Conservation (phyloP, 2,888 invertebrate species). For the Gari tellinella region DNA sequence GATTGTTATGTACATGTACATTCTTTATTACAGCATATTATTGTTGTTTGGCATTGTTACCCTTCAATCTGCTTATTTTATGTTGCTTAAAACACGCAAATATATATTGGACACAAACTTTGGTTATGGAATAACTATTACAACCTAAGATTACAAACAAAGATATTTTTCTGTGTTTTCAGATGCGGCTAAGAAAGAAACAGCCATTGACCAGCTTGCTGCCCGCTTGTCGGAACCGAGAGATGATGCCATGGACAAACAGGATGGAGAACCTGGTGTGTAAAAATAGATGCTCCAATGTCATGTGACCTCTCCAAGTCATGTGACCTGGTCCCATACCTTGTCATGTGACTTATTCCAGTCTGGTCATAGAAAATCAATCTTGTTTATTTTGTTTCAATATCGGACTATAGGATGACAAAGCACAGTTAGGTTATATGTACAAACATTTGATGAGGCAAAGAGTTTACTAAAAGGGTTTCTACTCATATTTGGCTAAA, state of each 20-base stretch:
- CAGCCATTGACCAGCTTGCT: slow-evolving; percentile 68
- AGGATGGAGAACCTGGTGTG: slow-evolving; percentile 59
- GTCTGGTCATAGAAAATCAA: slow-evolving; percentile 47
- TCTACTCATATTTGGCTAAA: too few species aligned
- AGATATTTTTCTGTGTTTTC: slow-evolving; percentile 37
- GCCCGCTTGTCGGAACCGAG: slow-evolving; percentile 63
- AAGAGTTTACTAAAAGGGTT: too few species aligned
- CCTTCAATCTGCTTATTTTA: too few species aligned
- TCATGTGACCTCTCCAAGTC: slow-evolving; percentile 52
- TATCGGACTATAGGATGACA: background rate
- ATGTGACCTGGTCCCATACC: slow-evolving; percentile 55
- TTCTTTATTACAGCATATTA: too few species aligned
- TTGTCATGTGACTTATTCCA: slow-evolving; percentile 49
- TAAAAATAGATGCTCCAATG: slow-evolving; percentile 50
- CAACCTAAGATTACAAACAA: too few species aligned
- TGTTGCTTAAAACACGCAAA: too few species aligned
- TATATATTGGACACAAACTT: too few species aligned
- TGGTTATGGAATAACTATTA: too few species aligned
- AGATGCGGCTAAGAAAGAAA: slow-evolving; percentile 62
- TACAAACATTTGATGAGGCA: slow-evolving; percentile 1
- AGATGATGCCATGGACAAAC: slow-evolving; percentile 30
- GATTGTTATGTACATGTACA: too few species aligned
- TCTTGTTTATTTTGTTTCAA: slow-evolving; percentile 6
- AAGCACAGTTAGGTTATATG: background rate
- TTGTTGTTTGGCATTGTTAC: too few species aligned